Conservation (phyloP, 2,888 invertebrate species). For the Nephrocerus scutellatus region DNA sequence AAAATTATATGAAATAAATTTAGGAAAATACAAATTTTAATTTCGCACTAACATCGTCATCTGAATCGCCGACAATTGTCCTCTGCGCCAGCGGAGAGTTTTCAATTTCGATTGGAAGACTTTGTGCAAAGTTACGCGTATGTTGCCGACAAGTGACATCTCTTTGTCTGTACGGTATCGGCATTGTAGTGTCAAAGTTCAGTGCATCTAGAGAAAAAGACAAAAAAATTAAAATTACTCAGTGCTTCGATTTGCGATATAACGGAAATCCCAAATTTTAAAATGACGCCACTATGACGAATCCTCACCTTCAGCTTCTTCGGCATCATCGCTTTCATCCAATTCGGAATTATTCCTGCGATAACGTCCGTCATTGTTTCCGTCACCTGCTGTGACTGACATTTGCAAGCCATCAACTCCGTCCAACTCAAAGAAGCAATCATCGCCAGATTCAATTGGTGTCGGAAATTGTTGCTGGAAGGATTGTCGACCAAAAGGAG, state of each 20-base stretch:
- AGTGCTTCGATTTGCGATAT: slow-evolving; percentile 47
- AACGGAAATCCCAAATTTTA: background rate
- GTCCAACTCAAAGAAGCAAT: slow-evolving; percentile 73
- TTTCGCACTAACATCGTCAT: slow-evolving; percentile 37
- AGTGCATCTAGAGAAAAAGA: slow-evolving; percentile 36
- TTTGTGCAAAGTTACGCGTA: slow-evolving; percentile 56
- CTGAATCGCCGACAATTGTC: slow-evolving; percentile 26
- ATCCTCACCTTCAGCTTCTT: slow-evolving; percentile 68
- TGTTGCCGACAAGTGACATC: slow-evolving; percentile 14
- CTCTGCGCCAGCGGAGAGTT: slow-evolving; percentile 36
- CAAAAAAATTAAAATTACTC: slow-evolving; percentile 8
- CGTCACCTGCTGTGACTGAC: slow-evolving; percentile 2
- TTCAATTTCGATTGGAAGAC: slow-evolving; percentile 73
- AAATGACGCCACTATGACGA: slow-evolving; percentile 1
- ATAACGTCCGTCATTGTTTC: slow-evolving; percentile 7
- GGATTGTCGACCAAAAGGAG: slow-evolving; percentile 10
- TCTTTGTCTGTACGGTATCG: slow-evolving; percentile 31
- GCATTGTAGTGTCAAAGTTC: slow-evolving; percentile 39
- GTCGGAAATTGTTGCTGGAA: slow-evolving; percentile 26
- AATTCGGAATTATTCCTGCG: slow-evolving; percentile 49
- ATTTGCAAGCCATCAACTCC: slow-evolving; percentile 45
- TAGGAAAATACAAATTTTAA: slow-evolving; percentile 1
- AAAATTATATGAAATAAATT: slow-evolving; percentile 1
- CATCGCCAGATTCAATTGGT: slow-evolving; percentile 51
- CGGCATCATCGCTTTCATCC: slow-evolving; percentile 68